Percentiles rank a stretch among this genome's conserved stretches.
These are phyloP conservation scores for Oostethus manadensis DNA, from an alignment of 2,113 vertebrate species.

Conservation along the genomic window DNA sequence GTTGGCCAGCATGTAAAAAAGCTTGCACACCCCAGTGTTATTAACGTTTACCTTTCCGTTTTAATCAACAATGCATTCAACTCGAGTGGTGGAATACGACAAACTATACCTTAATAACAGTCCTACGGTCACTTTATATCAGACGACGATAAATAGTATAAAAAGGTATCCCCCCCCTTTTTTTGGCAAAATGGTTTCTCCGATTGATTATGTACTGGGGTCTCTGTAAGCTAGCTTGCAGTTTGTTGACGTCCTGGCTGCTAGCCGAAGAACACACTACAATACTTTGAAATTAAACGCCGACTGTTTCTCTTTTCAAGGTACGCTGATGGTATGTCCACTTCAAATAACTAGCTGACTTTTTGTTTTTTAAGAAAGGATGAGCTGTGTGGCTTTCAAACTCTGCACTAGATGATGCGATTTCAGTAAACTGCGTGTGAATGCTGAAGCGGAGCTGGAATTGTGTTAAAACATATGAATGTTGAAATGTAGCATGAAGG, in stretches of 20 bases:
- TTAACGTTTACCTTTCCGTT: not conserved
- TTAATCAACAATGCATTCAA: not conserved
- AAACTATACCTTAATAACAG: fast-evolving
- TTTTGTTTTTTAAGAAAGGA: no score
- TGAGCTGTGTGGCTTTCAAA: no score
- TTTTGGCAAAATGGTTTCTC: constrained; percentile 22
- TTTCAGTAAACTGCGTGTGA: no score
- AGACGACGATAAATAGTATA: not conserved
- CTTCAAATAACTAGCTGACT: not conserved
- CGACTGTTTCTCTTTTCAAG: not conserved
- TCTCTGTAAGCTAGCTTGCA: constrained; percentile 1
- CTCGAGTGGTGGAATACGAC: not conserved
- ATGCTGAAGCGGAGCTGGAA: no score
- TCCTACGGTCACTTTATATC: fast-evolving
- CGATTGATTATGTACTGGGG: not conserved
- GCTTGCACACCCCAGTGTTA: not conserved
- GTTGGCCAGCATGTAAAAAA: constrained; percentile 32
- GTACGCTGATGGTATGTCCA: not conserved
- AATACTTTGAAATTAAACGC: not conserved
- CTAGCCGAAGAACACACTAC: no score
- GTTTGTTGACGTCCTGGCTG: not conserved
- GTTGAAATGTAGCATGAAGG: no score
- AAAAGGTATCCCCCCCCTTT: not conserved
- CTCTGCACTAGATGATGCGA: no score
- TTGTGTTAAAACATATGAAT: no score